phyloP scores from a whole-genome alignment of 2,113 vertebrate genomes.

The Chloebia gouldiae region DNA sequence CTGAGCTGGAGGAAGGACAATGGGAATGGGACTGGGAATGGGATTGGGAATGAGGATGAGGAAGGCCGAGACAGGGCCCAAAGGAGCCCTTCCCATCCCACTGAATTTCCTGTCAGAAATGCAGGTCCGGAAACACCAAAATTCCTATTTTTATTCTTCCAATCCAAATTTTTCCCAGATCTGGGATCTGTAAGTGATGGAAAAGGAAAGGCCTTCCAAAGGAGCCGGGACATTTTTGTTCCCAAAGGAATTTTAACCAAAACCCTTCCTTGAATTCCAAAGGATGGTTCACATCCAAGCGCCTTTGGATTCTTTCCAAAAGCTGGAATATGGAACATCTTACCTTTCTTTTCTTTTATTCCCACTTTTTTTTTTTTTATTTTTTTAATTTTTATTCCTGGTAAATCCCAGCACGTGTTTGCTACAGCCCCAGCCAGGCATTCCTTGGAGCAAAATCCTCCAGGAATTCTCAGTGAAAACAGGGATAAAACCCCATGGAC shows the following conservation, averaged over 20 bases:
- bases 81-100: neutral
- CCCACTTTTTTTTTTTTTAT: neutral
- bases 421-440: neutral
- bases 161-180: neutral
- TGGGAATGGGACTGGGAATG: neutral
- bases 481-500: neutral
- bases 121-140: neutral
- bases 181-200: neutral
- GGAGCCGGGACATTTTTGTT: fast-evolving
- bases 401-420: fast-evolving
- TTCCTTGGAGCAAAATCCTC: neutral
- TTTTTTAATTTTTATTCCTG: neutral
- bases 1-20: neutral
- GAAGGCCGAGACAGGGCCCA: neutral
- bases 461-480: neutral
- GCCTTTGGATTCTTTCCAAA: neutral
- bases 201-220: neutral
- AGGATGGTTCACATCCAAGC: too few relatives aligned
- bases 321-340: neutral
- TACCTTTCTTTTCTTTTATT: neutral
- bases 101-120: neutral
- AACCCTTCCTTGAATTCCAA: neutral
- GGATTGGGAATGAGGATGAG: neutral
- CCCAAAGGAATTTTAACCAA: neutral
- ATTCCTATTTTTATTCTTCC: fast-evolving